phyloP scores from a whole-genome alignment of 2,797 vertebrate species.

The Neomorphus geoffroyi region DNA sequence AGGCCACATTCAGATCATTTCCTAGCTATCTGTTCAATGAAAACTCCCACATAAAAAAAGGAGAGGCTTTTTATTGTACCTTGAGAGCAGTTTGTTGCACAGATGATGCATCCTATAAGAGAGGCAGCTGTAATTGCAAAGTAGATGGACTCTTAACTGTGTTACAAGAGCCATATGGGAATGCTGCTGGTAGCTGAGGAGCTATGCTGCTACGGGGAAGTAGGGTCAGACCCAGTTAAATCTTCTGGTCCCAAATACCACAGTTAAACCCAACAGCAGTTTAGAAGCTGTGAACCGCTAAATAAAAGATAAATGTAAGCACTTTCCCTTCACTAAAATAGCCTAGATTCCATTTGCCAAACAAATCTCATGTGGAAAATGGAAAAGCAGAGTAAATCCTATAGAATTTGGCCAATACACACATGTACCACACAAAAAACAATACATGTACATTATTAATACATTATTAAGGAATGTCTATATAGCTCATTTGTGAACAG shows the following conservation, averaged over 20 bases:
- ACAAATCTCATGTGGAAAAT: not conserved
- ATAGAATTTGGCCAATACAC: not conserved
- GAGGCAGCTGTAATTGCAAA: not conserved
- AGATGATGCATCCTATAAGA: not conserved
- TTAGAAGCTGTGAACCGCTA: not conserved
- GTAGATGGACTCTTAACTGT: not conserved
- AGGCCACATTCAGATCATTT: not conserved
- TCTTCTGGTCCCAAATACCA: not conserved
- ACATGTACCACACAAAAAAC: not conserved
- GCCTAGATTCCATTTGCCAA: not conserved
- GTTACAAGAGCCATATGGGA: not conserved
- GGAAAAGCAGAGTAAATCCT: not conserved
- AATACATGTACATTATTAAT: not conserved
- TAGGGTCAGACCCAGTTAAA: not conserved
- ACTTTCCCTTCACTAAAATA: not conserved
- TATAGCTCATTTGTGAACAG: not conserved
- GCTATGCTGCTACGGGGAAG: fast-evolving
- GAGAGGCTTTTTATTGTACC: not conserved
- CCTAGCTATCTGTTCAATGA: not conserved
- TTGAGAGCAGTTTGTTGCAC: conserved; percentile 1
- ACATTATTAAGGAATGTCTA: not conserved
- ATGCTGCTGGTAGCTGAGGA: not conserved
- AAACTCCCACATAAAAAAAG: not conserved
- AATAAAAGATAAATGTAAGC: not conserved
- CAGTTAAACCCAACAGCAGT: not conserved